Base-by-base conservation (phyloP, 2,113 vertebrate genomes). In the Poeciliopsis prolifica region DNA sequence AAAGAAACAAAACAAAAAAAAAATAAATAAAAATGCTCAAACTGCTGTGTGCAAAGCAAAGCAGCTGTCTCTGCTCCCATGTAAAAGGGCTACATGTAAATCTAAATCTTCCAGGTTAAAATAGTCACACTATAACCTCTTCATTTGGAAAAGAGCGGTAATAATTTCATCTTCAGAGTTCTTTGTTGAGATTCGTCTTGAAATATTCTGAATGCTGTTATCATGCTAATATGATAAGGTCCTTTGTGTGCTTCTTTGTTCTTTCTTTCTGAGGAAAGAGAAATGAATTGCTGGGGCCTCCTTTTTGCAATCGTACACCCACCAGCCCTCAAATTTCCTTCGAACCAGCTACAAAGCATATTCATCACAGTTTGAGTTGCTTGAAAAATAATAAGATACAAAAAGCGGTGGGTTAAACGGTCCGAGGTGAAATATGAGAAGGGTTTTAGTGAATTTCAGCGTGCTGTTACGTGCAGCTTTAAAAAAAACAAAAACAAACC, bases 1-100 rank as follows among this genome's bases (percentile, higher is more conserved):
- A 87, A 90, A 86, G 78, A 85, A 81, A 86, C 87, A 90, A 82
- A 87, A 87, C 90, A 86, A 80, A 83, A 87, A 82, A 80, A 62
- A 1, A 87, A 86, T 79, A 91, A 88, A 91, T 88, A 82, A 83
- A 89, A 87, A 81, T 79, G 72, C 75, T 86, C 75, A 74, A 74
- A 79, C 51, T 70, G 69, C 70, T 65, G 76, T 81, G 62, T 77
- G 66, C 88, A 85, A 84, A 80, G 68, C 66, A 82, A 79, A 79
- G 68, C 78, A 78, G 77, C 31, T 65, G 69, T 74, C 65, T 65
- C 78, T 76, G 48, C 44, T 76, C n/a, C 11, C 61, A 71, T 80
- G 72, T 70, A 64, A 72, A 80, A 37, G 69, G 54, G 70, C 70
- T 75, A 58, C 11, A 51, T 48, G 62, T 14, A 67, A 86, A 84